These are phyloP conservation scores for Rhagonycha lutea DNA, from an alignment of 2,888 invertebrate genomes.

Conservation along the genomic window DNA sequence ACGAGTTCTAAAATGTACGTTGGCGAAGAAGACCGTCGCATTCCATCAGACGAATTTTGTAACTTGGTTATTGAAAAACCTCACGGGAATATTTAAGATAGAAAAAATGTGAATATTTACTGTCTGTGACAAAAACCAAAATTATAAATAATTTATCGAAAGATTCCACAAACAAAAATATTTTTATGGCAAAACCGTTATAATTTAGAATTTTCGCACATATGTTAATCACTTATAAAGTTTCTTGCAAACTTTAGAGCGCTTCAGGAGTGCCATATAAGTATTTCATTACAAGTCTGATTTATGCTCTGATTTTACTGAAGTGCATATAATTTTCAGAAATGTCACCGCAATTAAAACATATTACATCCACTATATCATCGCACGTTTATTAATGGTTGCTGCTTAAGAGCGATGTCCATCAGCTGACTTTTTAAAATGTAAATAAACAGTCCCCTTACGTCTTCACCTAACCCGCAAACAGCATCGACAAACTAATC, in stretches of 20 bases:
- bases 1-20: slow-evolving; percentile 8
- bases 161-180: background rate
- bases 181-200: background rate
- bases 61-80: slow-evolving; percentile 12
- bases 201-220: background rate
- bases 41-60: slow-evolving; percentile 23
- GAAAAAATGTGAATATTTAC: background rate
- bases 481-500: too few species aligned
- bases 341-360: slow-evolving; percentile 9
- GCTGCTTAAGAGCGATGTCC: too few species aligned
- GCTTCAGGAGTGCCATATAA: slow-evolving; percentile 44
- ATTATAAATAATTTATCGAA: background rate
- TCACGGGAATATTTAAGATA: background rate
- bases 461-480: too few species aligned
- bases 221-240: slow-evolving; percentile 12
- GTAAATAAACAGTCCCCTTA: too few species aligned
- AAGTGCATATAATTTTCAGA: slow-evolving; percentile 22
- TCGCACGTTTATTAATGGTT: slow-evolving; percentile 8
- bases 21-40: slow-evolving; percentile 20
- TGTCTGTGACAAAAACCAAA: background rate
- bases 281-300: slow-evolving; percentile 55
- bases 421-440: too few species aligned
- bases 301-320: slow-evolving; percentile 43
- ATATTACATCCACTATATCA: slow-evolving; percentile 7
- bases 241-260: slow-evolving; percentile 15